Conservation (phyloP, 2,888 invertebrate genomes). For the Dione juno region DNA sequence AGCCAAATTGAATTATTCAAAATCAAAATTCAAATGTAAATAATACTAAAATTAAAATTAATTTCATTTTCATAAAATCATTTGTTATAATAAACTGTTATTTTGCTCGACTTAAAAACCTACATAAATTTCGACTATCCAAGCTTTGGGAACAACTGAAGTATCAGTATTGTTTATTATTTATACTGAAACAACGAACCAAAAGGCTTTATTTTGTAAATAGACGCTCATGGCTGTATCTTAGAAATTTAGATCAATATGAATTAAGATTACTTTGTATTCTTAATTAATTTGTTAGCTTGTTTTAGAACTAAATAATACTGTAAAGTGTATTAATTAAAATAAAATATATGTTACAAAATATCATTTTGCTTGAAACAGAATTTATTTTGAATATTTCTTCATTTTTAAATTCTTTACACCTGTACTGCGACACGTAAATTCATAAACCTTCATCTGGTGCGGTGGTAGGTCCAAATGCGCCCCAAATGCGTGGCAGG, state of each 20-base stretch:
- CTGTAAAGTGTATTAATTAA: neutral
- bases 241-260: conserved; percentile 24
- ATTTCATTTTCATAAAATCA: conserved; percentile 19
- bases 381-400: neutral
- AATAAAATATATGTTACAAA: neutral
- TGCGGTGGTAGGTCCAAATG: too few species aligned
- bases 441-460: too few species aligned
- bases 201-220: conserved; percentile 21
- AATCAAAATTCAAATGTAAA: conserved; percentile 7
- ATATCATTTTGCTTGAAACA: neutral
- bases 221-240: conserved; percentile 9
- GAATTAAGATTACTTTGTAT: conserved; percentile 15
- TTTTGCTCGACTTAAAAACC: conserved; percentile 14
- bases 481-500: too few species aligned
- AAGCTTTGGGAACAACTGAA: conserved; percentile 22
- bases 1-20: conserved; percentile 5
- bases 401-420: neutral
- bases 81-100: conserved; percentile 20
- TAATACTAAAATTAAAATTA: conserved; percentile 1
- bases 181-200: conserved; percentile 18
- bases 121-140: conserved; percentile 21
- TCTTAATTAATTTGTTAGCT: neutral
- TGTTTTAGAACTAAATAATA: neutral
- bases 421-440: too few species aligned
- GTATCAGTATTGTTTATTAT: conserved; percentile 29